Evolutionary conservation across 2,113 vertebrate species (phyloP).

Genomic region (Smithornis capensis): DNA sequence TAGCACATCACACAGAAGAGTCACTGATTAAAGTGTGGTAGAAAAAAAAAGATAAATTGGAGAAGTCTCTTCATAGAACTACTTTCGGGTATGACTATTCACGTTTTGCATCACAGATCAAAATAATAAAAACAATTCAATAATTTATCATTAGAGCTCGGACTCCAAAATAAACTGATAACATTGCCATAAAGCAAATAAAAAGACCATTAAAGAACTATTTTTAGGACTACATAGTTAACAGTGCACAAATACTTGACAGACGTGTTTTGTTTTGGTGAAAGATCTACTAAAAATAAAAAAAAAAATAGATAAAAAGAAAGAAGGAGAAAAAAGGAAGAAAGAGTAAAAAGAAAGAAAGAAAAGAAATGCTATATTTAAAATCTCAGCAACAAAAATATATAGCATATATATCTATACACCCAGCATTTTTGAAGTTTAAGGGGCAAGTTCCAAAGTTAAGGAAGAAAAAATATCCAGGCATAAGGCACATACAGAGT

Average conservation of each 20-base stretch:
- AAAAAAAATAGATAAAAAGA: neutral
- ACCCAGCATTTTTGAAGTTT: neutral
- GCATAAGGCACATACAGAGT: neutral
- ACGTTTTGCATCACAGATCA: neutral
- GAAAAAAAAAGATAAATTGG: neutral
- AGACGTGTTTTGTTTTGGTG: neutral
- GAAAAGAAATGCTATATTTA: neutral
- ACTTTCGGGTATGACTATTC: neutral
- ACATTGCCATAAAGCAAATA: neutral
- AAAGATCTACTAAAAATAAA: neutral
- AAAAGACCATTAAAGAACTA: neutral
- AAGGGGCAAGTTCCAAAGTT: neutral
- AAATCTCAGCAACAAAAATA: neutral
- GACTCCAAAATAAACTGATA: neutral
- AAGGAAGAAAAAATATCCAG: neutral
- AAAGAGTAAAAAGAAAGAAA: neutral
- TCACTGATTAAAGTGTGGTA: neutral
- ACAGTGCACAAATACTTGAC: neutral
- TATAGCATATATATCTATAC: neutral
- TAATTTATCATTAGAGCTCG: neutral
- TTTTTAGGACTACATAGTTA: neutral
- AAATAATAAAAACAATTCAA: neutral
- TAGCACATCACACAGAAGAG: neutral
- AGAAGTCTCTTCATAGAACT: neutral
- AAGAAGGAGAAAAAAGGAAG: too few relatives aligned